These are phyloP conservation scores for Andrena bicolor DNA, from an alignment of 2,888 invertebrate genomes.

Conservation along the genomic window DNA sequence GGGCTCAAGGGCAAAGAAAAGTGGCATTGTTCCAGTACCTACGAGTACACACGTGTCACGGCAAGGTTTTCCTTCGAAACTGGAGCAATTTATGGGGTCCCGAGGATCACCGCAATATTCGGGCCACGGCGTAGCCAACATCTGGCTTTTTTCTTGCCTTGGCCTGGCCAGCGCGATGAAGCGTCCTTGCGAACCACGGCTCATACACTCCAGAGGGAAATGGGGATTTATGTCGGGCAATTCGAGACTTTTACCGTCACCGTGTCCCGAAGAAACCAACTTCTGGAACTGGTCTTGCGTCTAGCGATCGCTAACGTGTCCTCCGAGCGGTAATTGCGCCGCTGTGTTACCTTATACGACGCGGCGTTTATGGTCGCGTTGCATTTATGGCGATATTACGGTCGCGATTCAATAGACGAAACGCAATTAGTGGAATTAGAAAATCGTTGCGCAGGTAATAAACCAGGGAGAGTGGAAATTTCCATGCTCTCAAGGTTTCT, in stretches of 20 bases:
- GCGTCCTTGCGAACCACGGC: slow-evolving; percentile 78
- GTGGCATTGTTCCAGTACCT: slow-evolving; percentile 73
- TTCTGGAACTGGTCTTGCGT: not conserved
- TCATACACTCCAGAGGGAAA: slow-evolving; percentile 43
- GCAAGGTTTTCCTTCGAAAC: slow-evolving; percentile 77
- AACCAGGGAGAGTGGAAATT: not conserved
- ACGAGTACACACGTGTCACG: slow-evolving; percentile 75
- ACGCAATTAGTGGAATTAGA: not conserved
- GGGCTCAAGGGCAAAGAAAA: slow-evolving; percentile 55
- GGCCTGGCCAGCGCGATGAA: slow-evolving; percentile 36
- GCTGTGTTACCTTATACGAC: not conserved
- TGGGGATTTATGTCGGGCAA: slow-evolving; percentile 65
- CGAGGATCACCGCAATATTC: slow-evolving; percentile 76
- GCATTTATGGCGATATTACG: not conserved
- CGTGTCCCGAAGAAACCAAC: slow-evolving; percentile 1
- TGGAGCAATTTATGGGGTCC: slow-evolving; percentile 83
- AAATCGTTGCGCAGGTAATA: not conserved
- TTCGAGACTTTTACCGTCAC: slow-evolving; percentile 15
- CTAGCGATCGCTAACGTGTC: not conserved
- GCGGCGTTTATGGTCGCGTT: not conserved
- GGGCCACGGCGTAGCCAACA: slow-evolving; percentile 64
- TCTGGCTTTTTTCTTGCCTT: slow-evolving; percentile 64
- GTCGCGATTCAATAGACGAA: not conserved
- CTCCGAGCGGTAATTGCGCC: not conserved
- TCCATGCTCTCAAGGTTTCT: no score